These are phyloP conservation scores for Trachymyrmex septentrionalis DNA, from an alignment of 1,140 invertebrate genomes.

Conservation along the genomic window DNA sequence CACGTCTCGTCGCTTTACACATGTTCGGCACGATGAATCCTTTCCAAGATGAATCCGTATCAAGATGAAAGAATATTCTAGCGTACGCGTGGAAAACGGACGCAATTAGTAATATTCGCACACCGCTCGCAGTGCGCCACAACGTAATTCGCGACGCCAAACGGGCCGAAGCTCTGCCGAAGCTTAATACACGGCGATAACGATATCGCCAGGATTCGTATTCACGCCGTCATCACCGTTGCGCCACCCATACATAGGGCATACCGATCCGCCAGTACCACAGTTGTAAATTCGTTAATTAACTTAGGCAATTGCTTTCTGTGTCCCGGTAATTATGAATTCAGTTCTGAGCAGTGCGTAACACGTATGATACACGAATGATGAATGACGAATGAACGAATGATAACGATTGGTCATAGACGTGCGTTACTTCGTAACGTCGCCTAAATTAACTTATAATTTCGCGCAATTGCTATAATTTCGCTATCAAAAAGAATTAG, in stretches of 20 bases:
- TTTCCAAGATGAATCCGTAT: neutral
- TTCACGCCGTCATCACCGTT: constrained; percentile 15
- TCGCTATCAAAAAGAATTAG: neutral
- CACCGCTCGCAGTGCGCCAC: neutral
- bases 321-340: constrained; percentile 73
- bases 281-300: constrained; percentile 85
- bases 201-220: constrained; percentile 64
- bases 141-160: constrained; percentile 25
- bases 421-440: neutral
- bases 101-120: constrained; percentile 36
- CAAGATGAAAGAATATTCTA: constrained; percentile 41
- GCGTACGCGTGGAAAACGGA: neutral
- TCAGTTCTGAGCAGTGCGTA: constrained; percentile 60
- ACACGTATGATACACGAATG: constrained; percentile 66
- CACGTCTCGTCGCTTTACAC: constrained; percentile 7
- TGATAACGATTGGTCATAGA: constrained; percentile 46
- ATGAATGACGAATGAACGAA: neutral
- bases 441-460: neutral
- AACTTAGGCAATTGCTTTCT: constrained; percentile 83
- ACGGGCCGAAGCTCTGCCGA: constrained; percentile 31
- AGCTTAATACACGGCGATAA: constrained; percentile 71
- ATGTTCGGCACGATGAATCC: neutral
- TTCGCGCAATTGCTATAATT: neutral
- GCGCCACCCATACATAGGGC: constrained; percentile 26
- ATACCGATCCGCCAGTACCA: constrained; percentile 76